Percentiles rank a stretch among this genome's conserved stretches.
These are phyloP conservation scores for Arothron firmamentum DNA, from an alignment of 2,113 vertebrate species.

Conservation along the genomic window DNA sequence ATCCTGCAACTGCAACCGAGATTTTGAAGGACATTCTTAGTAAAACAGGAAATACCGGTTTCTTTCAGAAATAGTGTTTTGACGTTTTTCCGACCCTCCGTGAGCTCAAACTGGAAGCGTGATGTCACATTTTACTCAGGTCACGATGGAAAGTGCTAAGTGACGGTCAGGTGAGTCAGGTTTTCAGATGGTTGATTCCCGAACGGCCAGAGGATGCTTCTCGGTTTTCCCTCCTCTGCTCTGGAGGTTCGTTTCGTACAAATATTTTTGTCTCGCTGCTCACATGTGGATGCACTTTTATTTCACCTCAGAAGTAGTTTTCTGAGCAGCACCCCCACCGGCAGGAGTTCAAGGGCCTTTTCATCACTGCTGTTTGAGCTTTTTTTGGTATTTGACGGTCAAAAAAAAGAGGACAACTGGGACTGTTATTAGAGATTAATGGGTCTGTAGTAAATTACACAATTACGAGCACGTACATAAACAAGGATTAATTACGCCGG, in stretches of 20 bases:
- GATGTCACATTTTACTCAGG: not conserved
- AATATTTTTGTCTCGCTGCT: slow-evolving; percentile 17
- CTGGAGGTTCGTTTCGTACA: slow-evolving; percentile 11
- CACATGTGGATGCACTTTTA: slow-evolving; percentile 26
- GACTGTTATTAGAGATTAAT: not conserved
- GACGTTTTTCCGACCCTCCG: not conserved
- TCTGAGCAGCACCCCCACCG: slow-evolving; percentile 21
- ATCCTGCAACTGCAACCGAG: too few species aligned
- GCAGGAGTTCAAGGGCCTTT: slow-evolving; percentile 28
- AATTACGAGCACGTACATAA: too few species aligned
- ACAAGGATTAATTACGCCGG: too few species aligned
- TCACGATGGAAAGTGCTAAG: not conserved
- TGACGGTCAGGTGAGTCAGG: not conserved
- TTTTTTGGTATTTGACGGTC: slow-evolving; percentile 11
- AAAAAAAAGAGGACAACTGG: slow-evolving; percentile 8
- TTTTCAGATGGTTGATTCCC: not conserved
- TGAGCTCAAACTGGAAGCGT: not conserved
- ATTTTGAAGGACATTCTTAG: too few species aligned
- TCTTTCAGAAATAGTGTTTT: not conserved
- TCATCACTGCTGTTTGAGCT: not conserved
- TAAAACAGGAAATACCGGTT: too few species aligned
- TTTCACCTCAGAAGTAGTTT: slow-evolving; percentile 37
- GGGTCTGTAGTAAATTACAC: too few species aligned
- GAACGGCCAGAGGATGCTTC: slow-evolving; percentile 14
- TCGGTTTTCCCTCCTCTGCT: not conserved